Evolutionary conservation across 2,888 invertebrate genomes (phyloP).

Genomic region (Sisyra nigra): DNA sequence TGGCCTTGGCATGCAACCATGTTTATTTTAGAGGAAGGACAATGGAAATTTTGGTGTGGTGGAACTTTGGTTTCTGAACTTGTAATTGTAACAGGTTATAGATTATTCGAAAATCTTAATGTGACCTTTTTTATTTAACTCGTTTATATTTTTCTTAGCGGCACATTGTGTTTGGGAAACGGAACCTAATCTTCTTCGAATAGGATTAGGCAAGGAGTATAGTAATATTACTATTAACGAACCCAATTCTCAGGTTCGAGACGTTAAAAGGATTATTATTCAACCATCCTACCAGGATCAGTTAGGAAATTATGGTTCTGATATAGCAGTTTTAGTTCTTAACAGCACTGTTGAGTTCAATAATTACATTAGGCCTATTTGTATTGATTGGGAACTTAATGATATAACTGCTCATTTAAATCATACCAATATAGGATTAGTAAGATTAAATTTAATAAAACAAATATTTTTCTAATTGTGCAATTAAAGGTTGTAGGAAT

Average conservation of each 20-base stretch:
- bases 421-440: conserved; percentile 16
- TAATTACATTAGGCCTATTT: conserved; percentile 31
- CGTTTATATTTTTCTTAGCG: conserved; percentile 17
- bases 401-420: conserved; percentile 16
- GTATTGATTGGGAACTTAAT: conserved; percentile 27
- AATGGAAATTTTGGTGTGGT: conserved; percentile 36
- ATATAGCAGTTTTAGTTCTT: conserved; percentile 34
- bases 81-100: conserved; percentile 23
- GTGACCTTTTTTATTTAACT: background rate
- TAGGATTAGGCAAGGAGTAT: conserved; percentile 23
- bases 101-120: background rate
- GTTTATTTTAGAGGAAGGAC: conserved; percentile 25
- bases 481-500: conserved; percentile 37
- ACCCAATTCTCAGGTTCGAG: conserved; percentile 18
- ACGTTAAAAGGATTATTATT: conserved; percentile 27
- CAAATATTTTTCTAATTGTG: background rate
- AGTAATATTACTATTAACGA: conserved; percentile 20
- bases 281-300: conserved; percentile 32
- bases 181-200: conserved; percentile 19
- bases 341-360: conserved; percentile 25
- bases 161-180: conserved; percentile 29
- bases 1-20: conserved; percentile 41
- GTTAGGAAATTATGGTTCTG: conserved; percentile 35
- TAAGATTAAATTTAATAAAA: conserved; percentile 10
- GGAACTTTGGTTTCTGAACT: conserved; percentile 32